Conservation (phyloP, 2,797 vertebrate genomes). For the Synaphobranchus kaupii region DNA sequence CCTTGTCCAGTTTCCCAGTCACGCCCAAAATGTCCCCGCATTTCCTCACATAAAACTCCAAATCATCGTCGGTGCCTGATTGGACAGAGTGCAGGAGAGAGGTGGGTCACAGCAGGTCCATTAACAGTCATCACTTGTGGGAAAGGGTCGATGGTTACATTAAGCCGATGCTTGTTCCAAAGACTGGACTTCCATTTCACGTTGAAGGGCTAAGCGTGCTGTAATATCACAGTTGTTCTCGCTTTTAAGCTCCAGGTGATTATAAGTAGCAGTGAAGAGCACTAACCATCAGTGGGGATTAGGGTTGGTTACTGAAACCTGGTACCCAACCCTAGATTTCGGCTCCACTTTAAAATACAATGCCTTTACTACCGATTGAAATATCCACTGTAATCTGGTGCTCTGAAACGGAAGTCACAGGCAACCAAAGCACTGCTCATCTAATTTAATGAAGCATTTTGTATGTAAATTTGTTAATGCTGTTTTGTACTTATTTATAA, state of each 20-base stretch:
- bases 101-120: not conserved
- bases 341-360: too few species aligned
- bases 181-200: not conserved
- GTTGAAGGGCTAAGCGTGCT: not conserved
- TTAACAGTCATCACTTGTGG: too few species aligned
- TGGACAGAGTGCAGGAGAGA: not conserved
- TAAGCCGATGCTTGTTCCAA: not conserved
- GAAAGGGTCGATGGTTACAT: not conserved
- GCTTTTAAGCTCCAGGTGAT: not conserved
- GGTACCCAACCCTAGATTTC: too few species aligned
- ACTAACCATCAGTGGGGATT: slow-evolving; percentile 17
- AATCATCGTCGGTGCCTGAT: slow-evolving; percentile 90
- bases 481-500: too few species aligned
- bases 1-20: slow-evolving; percentile 85
- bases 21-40: slow-evolving; percentile 94
- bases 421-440: too few species aligned
- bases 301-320: too few species aligned
- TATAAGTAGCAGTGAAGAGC: not conserved
- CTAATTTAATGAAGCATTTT: too few species aligned
- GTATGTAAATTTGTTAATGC: too few species aligned
- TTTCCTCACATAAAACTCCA: slow-evolving; percentile 92
- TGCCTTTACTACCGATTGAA: too few species aligned
- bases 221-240: not conserved
- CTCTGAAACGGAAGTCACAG: too few species aligned
- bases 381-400: too few species aligned